A percentile compares a stretch with the other conserved stretches of the same genome.
phyloP scores from a whole-genome alignment of 1,140 invertebrate genomes.

The Trichonephila clavata region DNA sequence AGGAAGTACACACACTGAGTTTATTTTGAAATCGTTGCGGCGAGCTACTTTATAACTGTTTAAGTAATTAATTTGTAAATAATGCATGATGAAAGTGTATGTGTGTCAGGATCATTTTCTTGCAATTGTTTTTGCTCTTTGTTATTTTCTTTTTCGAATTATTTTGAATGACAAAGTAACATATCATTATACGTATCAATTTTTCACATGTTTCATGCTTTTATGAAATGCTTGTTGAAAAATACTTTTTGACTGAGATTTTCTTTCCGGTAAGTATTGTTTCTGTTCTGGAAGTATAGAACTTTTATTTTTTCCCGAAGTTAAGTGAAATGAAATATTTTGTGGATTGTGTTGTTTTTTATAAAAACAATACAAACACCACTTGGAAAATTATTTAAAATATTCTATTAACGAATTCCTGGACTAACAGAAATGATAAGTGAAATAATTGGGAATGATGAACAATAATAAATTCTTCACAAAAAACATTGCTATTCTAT shows the following conservation, averaged over 20 bases:
- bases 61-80: conserved; percentile 10
- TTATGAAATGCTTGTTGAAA: background rate
- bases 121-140: background rate
- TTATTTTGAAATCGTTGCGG: conserved; percentile 11
- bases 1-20: background rate
- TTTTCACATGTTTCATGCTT: conserved; percentile 6
- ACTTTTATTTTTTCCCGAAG: background rate
- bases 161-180: background rate
- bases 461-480: too few species aligned
- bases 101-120: conserved; percentile 18
- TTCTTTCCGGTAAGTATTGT: too few species aligned
- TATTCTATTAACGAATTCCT: too few species aligned
- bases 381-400: too few species aligned
- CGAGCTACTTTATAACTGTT: background rate
- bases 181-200: conserved; percentile 54
- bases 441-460: too few species aligned
- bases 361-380: background rate
- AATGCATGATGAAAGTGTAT: background rate
- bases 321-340: background rate
- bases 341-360: background rate
- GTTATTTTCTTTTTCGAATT: background rate
- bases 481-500: too few species aligned
- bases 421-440: too few species aligned
- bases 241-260: background rate
- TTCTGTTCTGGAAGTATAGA: too few species aligned